A percentile compares a stretch with the other conserved stretches of the same genome.
Conservation (phyloP, 2,113 vertebrate genomes). For the Egretta garzetta region DNA sequence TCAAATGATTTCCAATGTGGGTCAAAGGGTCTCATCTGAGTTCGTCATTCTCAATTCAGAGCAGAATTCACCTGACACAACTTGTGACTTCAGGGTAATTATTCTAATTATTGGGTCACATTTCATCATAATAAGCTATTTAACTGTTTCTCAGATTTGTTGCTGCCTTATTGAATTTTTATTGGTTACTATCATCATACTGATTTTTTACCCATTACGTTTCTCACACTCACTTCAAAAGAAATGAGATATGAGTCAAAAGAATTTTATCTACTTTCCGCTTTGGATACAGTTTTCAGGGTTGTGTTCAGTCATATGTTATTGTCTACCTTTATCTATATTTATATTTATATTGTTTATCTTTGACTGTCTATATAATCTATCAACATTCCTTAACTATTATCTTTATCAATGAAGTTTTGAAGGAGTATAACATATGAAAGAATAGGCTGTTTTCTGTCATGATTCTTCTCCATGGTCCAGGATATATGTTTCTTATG, state of each 20-base stretch:
- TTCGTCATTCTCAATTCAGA: background rate
- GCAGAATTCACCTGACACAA: background rate
- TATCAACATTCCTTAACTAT: background rate
- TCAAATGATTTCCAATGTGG: background rate
- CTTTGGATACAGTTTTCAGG: background rate
- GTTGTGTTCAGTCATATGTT: background rate
- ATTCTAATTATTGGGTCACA: background rate
- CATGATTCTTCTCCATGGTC: background rate
- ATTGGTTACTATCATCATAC: background rate
- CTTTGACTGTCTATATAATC: background rate
- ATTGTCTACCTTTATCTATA: background rate
- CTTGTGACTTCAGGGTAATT: background rate
- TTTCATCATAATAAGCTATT: background rate
- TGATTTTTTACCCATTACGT: background rate
- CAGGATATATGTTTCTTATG: background rate
- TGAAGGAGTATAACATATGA: background rate
- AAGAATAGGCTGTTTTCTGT: background rate
- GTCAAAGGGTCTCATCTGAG: background rate
- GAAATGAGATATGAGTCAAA: background rate
- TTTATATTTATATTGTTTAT: background rate
- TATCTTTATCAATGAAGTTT: background rate
- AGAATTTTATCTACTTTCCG: background rate
- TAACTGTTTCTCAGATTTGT: background rate
- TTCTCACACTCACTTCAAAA: background rate
- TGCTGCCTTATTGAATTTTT: background rate